A percentile compares a stretch with the other conserved stretches of the same genome.
phyloP scores from a whole-genome alignment of 2,113 vertebrate species.

The Toxostoma redivivum region DNA sequence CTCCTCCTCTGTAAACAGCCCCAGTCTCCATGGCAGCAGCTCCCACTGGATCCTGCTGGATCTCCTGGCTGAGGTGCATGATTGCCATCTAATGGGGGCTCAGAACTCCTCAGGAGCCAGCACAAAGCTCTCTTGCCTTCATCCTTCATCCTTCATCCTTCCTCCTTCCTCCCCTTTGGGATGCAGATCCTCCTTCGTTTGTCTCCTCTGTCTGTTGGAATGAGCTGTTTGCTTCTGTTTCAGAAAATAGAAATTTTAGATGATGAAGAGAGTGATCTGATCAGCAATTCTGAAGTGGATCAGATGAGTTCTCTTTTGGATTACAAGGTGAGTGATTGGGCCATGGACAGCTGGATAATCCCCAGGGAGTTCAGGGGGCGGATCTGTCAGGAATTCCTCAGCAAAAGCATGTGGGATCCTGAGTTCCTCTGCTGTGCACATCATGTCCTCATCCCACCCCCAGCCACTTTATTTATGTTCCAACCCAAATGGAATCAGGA shows the following conservation, averaged over 20 bases:
- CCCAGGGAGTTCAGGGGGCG: not conserved
- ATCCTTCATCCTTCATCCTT: not conserved
- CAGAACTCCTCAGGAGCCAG: not conserved
- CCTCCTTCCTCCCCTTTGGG: not conserved
- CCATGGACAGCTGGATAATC: not conserved
- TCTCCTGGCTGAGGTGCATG: slow-evolving; percentile 6
- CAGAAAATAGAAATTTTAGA: slow-evolving; percentile 95
- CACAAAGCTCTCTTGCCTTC: not conserved
- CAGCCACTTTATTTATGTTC: not conserved
- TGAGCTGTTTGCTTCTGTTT: slow-evolving; percentile 2
- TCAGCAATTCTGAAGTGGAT: slow-evolving; percentile 87
- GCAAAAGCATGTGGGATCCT: not conserved
- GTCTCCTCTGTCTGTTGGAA: rapidly evolving
- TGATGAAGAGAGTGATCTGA: slow-evolving; percentile 84
- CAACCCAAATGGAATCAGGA: not conserved
- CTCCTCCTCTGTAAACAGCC: not conserved
- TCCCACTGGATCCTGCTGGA: not conserved
- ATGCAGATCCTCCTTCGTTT: rapidly evolving
- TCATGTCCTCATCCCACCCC: not conserved
- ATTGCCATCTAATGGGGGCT: slow-evolving; percentile 53
- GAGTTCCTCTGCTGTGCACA: not conserved
- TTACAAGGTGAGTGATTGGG: slow-evolving; percentile 82
- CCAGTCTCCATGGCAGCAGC: not conserved
- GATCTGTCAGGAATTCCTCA: not conserved
- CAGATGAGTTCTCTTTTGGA: slow-evolving; percentile 91